A percentile compares a stretch with the other conserved stretches of the same genome.
Evolutionary conservation across 2,113 vertebrate species (phyloP).

Genomic region (Felis chaus): DNA sequence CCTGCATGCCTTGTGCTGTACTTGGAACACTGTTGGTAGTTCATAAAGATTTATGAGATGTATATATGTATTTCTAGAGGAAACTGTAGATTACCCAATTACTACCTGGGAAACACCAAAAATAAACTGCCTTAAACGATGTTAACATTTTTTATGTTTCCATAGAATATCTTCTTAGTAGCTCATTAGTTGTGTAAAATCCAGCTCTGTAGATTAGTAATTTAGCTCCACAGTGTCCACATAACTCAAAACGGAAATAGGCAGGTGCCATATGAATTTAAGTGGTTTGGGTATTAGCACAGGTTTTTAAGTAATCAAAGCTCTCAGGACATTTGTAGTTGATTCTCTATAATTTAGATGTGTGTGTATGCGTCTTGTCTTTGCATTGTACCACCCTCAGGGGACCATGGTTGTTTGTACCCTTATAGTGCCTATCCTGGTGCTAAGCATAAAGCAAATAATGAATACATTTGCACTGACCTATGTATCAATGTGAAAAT

Average conservation of each 20-base stretch:
- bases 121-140: neutral
- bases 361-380: neutral
- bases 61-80: neutral
- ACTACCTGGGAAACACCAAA: neutral
- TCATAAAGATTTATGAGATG: neutral
- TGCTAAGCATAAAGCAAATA: neutral
- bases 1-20: neutral
- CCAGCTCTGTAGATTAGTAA: neutral
- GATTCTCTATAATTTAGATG: neutral
- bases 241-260: neutral
- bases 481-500: neutral
- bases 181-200: neutral
- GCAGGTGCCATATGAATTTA: neutral
- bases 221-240: neutral
- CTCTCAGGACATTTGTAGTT: neutral
- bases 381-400: neutral
- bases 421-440: neutral
- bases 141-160: neutral
- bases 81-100: neutral
- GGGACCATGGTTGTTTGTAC: neutral
- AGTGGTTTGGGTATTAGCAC: neutral
- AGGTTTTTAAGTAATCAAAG: neutral
- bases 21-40: neutral
- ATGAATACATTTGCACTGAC: neutral
- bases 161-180: neutral